Conservation (phyloP, 2,113 vertebrate genomes). For the Albula glossodonta region DNA sequence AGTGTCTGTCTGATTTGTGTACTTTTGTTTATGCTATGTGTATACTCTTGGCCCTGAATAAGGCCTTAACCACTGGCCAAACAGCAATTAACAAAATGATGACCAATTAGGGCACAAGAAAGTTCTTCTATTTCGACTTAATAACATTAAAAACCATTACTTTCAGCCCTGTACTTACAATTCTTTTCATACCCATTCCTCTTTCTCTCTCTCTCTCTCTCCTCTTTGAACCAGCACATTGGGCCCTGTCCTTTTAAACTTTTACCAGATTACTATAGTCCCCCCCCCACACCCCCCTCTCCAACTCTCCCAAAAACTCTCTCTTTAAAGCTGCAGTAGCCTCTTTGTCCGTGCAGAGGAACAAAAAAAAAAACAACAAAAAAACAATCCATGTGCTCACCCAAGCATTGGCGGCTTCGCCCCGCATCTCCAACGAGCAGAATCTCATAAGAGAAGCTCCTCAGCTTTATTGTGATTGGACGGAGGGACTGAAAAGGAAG, state of each 20-base stretch:
- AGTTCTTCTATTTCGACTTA: not conserved
- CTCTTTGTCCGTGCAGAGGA: not conserved
- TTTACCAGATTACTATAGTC: not conserved
- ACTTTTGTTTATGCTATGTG: not conserved
- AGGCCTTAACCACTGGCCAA: not conserved
- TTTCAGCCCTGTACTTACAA: not conserved
- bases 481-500: conserved; percentile 1
- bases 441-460: conserved; percentile 21
- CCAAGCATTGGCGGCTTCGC: conserved; percentile 1
- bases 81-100: not conserved
- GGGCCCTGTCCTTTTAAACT: not conserved
- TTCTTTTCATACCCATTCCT: not conserved
- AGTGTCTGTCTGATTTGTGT: no score
- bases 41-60: not conserved
- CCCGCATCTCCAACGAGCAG: not conserved
- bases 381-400: conserved; percentile 22
- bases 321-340: not conserved
- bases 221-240: not conserved
- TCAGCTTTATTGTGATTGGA: conserved; percentile 20
- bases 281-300: not conserved
- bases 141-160: not conserved
- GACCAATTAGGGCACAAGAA: not conserved
- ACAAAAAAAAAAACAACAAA: conserved; percentile 30
- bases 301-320: not conserved
- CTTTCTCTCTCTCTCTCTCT: not conserved